A percentile compares a stretch with the other conserved stretches of the same genome.
Conservation (phyloP, 2,888 invertebrate species). For the Masnerella sp. region DNA sequence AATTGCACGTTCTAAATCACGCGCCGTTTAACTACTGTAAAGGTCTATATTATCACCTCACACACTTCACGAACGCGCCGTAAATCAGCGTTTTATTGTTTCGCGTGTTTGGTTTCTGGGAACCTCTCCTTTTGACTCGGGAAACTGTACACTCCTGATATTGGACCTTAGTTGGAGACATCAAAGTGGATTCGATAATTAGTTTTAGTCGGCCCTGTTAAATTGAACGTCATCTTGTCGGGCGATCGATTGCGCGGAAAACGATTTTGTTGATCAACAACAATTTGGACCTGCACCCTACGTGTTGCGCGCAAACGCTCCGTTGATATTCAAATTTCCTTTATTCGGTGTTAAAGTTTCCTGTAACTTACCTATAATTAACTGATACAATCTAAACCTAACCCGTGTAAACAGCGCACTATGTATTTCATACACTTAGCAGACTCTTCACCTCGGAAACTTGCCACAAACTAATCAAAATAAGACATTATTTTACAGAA, state of each 20-base stretch:
- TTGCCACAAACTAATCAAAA: too few relatives aligned
- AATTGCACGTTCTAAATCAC: slow-evolving; percentile 32
- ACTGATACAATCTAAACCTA: too few relatives aligned
- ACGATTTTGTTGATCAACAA: slow-evolving; percentile 29
- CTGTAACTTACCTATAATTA: too few relatives aligned
- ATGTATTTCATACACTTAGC: too few relatives aligned
- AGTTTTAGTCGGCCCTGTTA: slow-evolving; percentile 20
- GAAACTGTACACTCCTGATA: slow-evolving; percentile 3
- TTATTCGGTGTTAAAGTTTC: background rate
- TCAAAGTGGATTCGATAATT: slow-evolving; percentile 29
- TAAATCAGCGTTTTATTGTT: slow-evolving; percentile 47
- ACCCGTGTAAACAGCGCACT: too few relatives aligned
- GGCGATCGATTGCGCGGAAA: slow-evolving; percentile 29
- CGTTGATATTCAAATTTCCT: background rate
- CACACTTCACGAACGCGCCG: slow-evolving; percentile 22
- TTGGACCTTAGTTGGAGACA: slow-evolving; percentile 13
- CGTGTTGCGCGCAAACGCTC: background rate
- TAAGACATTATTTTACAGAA: too few relatives aligned
- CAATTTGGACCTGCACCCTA: background rate
- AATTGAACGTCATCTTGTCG: slow-evolving; percentile 36
- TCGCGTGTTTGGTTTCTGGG: slow-evolving; percentile 1
- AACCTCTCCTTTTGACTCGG: slow-evolving; percentile 1
- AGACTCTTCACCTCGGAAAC: too few relatives aligned
- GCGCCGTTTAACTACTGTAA: slow-evolving; percentile 31
- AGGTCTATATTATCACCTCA: slow-evolving; percentile 35